phyloP scores from a whole-genome alignment of 2,888 invertebrate species.

The Ametastegia equiseti region DNA sequence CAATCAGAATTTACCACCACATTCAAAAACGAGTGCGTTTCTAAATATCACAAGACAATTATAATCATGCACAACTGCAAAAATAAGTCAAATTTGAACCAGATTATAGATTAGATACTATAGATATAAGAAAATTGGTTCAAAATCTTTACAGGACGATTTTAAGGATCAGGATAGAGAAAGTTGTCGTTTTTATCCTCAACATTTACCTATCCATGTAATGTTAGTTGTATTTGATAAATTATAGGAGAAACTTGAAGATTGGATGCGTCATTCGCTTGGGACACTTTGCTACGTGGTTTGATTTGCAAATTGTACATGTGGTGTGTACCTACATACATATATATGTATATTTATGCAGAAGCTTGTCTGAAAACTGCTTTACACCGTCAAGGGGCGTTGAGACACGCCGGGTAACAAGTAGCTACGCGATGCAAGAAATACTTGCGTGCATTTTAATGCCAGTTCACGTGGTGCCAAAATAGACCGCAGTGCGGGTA shows the following conservation, averaged over 20 bases:
- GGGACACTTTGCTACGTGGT: neutral
- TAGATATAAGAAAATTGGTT: too few species aligned
- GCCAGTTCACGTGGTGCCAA: conserved; percentile 28
- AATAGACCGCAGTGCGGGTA: conserved; percentile 38
- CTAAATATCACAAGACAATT: too few species aligned
- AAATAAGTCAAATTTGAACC: too few species aligned
- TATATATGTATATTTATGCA: conserved; percentile 9
- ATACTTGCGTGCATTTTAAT: conserved; percentile 43
- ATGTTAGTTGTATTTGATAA: neutral
- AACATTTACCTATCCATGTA: neutral
- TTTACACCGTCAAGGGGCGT: conserved; percentile 35
- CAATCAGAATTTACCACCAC: too few species aligned
- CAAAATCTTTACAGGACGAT: too few species aligned
- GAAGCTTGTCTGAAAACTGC: conserved; percentile 22
- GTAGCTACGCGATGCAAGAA: conserved; percentile 27
- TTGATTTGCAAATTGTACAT: conserved; percentile 9
- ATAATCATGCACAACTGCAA: too few species aligned
- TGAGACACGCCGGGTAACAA: conserved; percentile 24
- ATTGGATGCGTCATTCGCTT: neutral
- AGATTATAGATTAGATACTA: too few species aligned
- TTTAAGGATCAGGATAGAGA: neutral
- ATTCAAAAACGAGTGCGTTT: too few species aligned
- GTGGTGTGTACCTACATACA: neutral
- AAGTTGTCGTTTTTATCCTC: neutral
- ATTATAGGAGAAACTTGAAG: neutral